Conservation (phyloP, 2,888 invertebrate genomes). For the Adela reaumurella region DNA sequence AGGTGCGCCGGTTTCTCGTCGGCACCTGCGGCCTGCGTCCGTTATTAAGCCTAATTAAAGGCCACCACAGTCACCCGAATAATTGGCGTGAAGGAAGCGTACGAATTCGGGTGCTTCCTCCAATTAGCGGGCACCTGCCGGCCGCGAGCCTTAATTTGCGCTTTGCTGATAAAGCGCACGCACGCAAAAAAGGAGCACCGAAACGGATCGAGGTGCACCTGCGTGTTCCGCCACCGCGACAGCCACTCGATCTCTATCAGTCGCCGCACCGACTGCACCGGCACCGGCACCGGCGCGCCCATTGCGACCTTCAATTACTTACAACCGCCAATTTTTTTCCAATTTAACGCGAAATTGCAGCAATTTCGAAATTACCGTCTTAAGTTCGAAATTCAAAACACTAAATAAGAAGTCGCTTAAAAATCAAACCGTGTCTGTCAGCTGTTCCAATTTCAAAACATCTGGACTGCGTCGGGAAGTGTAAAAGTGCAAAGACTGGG, state of each 20-base stretch:
- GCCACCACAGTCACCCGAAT: slow-evolving; percentile 39
- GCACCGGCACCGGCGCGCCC: slow-evolving; percentile 1
- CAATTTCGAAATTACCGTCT: too few relatives aligned
- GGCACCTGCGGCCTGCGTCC: slow-evolving; percentile 31
- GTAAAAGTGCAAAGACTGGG: background rate
- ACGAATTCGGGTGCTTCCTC: slow-evolving; percentile 28
- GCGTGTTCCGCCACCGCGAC: slow-evolving; percentile 23
- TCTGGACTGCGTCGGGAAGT: background rate
- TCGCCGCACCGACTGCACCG: background rate
- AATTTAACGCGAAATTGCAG: too few relatives aligned
- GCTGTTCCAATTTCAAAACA: too few relatives aligned
- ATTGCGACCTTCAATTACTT: too few relatives aligned
- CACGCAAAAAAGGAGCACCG: slow-evolving; percentile 42
- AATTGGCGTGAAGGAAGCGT: slow-evolving; percentile 47
- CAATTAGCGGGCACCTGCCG: slow-evolving; percentile 49
- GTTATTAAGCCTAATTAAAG: slow-evolving; percentile 29
- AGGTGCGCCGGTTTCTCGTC: background rate
- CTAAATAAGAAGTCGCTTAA: too few relatives aligned
- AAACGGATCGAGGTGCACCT: slow-evolving; percentile 49
- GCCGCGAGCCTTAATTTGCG: slow-evolving; percentile 47
- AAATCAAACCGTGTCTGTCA: too few relatives aligned
- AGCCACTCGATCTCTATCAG: slow-evolving; percentile 7
- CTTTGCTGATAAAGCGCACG: slow-evolving; percentile 32
- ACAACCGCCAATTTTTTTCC: too few relatives aligned
- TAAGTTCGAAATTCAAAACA: too few relatives aligned